Evolutionary conservation across 2,113 vertebrate species (phyloP).

Genomic region (Taxidea taxus): DNA sequence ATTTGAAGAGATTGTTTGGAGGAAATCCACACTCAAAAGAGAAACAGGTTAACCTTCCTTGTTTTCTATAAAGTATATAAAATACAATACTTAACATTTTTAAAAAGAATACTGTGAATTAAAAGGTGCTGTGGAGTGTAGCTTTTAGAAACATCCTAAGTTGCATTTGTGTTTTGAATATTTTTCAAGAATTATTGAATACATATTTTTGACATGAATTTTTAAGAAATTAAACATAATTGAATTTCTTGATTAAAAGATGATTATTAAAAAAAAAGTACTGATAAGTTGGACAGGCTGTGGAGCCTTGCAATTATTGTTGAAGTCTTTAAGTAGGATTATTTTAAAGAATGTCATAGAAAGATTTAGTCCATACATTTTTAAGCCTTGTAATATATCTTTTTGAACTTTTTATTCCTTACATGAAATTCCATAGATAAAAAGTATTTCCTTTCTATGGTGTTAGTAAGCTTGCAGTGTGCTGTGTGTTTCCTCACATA

Average conservation of each 20-base stretch:
- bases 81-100: background rate
- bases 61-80: background rate
- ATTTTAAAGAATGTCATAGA: background rate
- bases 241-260: background rate
- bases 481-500: background rate
- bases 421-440: background rate
- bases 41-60: background rate
- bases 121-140: conserved; percentile 14
- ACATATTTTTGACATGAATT: conserved; percentile 26
- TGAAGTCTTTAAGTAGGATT: background rate
- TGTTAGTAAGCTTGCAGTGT: background rate
- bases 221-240: background rate
- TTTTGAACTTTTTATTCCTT: background rate
- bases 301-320: background rate
- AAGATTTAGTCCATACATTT: background rate
- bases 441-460: background rate
- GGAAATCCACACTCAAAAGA: background rate
- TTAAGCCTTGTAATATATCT: background rate
- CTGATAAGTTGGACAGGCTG: background rate
- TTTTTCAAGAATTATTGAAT: conserved; percentile 16
- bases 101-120: conserved; percentile 7
- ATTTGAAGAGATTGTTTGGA: background rate
- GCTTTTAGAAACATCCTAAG: background rate
- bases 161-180: background rate
- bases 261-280: background rate